Evolutionary conservation across 1,140 invertebrate species (phyloP).

Genomic region (Plutomurus gul): DNA sequence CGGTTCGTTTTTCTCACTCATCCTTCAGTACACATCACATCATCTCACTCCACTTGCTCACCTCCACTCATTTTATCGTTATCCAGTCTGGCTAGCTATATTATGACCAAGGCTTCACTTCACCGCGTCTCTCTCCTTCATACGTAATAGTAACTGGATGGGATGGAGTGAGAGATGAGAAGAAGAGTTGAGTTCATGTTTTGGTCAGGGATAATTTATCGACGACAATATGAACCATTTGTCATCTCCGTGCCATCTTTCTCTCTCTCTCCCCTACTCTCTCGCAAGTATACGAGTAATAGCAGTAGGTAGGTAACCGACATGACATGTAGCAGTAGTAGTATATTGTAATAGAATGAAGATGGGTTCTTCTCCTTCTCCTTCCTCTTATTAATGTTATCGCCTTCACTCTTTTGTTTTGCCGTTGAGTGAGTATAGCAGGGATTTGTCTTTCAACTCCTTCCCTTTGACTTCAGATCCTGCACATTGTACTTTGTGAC

Average conservation of each 20-base stretch:
- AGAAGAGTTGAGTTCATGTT: constrained; percentile 17
- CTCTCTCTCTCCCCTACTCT: neutral
- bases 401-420: too few species aligned
- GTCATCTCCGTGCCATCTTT: constrained; percentile 9
- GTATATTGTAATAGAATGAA: too few species aligned
- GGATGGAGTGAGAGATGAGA: neutral
- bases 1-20: constrained; percentile 14
- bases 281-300: too few species aligned
- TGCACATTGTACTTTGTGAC: too few species aligned
- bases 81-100: neutral
- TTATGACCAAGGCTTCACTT: too few species aligned
- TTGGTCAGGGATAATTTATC: constrained; percentile 24
- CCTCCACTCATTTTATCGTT: neutral
- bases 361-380: too few species aligned
- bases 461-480: too few species aligned
- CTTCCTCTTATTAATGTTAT: too few species aligned
- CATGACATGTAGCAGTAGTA: too few species aligned
- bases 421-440: neutral
- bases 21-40: neutral
- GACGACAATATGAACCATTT: constrained; percentile 32
- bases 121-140: too few species aligned
- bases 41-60: neutral
- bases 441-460: neutral
- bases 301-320: too few species aligned
- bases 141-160: too few species aligned